Evolutionary conservation across 1,140 invertebrate species (phyloP).

Genomic region (Bombus vancouverensis): DNA sequence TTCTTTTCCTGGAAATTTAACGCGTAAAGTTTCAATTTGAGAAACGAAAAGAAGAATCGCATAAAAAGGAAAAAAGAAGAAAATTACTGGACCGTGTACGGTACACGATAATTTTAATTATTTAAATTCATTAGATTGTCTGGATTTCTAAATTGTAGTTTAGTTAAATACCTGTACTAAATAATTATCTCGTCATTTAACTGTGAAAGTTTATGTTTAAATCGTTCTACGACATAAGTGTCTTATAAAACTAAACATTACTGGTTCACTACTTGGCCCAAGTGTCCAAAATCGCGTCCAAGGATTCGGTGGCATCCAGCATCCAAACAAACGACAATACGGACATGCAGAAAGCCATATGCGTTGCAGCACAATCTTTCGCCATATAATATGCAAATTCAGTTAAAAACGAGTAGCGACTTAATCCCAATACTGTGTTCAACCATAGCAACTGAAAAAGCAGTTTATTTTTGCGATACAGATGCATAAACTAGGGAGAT

Average conservation of each 20-base stretch:
- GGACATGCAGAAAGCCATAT: conserved; percentile 75
- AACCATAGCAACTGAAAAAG: conserved; percentile 72
- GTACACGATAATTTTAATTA: too few species aligned
- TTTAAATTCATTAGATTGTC: too few species aligned
- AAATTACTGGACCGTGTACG: too few species aligned
- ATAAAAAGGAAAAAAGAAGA: too few species aligned
- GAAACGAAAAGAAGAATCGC: too few species aligned
- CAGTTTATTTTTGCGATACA: not conserved
- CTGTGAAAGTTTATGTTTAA: not conserved
- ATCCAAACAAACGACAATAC: conserved; percentile 81
- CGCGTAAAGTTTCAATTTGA: too few species aligned
- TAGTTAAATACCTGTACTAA: too few species aligned
- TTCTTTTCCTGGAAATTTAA: too few species aligned
- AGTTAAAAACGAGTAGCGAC: conserved; percentile 62
- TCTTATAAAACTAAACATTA: conserved; percentile 44
- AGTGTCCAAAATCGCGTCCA: conserved; percentile 76
- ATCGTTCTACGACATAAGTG: conserved; percentile 9
- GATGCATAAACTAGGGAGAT: too few species aligned
- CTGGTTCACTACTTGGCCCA: conserved; percentile 77
- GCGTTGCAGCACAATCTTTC: conserved; percentile 68
- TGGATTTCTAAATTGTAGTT: too few species aligned
- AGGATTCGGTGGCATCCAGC: conserved; percentile 80
- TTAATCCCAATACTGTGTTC: conserved; percentile 62
- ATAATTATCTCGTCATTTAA: not conserved
- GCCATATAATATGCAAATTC: conserved; percentile 71